Conservation (phyloP, 2,888 invertebrate species). For the Pachydiplax longipennis region DNA sequence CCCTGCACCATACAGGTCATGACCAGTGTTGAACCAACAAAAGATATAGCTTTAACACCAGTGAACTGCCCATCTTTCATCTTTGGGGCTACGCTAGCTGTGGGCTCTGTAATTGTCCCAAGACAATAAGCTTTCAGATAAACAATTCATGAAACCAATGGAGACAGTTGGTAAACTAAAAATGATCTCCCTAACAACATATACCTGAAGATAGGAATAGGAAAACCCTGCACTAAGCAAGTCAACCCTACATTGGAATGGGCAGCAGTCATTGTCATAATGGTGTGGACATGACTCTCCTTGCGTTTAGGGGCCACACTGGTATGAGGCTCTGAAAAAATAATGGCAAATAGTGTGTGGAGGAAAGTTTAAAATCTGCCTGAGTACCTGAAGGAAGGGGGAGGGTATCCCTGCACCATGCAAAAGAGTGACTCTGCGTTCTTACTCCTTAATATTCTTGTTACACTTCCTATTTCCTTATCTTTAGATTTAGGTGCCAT, state of each 20-base stretch:
- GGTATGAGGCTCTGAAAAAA: constrained; percentile 59
- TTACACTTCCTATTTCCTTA: constrained; percentile 50
- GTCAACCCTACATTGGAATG: constrained; percentile 67
- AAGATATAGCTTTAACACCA: constrained; percentile 50
- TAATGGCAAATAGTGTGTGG: constrained; percentile 56
- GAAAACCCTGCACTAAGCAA: constrained; percentile 73
- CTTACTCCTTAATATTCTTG: constrained; percentile 45
- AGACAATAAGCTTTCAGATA: constrained; percentile 57
- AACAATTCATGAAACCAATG: background rate
- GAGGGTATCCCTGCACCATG: constrained; percentile 68
- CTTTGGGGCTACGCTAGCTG: constrained; percentile 53
- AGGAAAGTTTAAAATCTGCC: constrained; percentile 37
- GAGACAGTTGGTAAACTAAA: background rate
- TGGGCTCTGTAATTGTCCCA: constrained; percentile 58
- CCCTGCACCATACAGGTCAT: constrained; percentile 68
- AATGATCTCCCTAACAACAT: background rate
- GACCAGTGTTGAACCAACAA: constrained; percentile 56
- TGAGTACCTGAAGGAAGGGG: constrained; percentile 51
- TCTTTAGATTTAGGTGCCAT: constrained; percentile 52
- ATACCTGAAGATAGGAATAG: constrained; percentile 73
- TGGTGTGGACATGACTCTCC: constrained; percentile 56
- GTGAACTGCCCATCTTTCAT: constrained; percentile 54
- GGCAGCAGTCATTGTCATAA: constrained; percentile 54
- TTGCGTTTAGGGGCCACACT: constrained; percentile 60
- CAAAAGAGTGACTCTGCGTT: constrained; percentile 69